Conservation (phyloP, 2,888 invertebrate genomes). For the Noctua comes region DNA sequence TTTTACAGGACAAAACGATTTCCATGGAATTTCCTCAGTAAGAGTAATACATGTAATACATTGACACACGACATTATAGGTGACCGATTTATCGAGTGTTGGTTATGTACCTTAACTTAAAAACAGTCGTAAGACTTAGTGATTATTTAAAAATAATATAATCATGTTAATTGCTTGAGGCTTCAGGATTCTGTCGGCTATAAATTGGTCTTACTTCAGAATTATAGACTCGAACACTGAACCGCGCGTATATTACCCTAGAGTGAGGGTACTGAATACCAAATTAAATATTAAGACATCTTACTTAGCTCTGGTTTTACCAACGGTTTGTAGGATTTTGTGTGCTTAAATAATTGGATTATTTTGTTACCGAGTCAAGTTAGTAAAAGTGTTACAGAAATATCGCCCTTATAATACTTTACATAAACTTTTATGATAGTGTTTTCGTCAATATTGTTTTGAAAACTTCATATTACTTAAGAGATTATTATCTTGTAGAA, state of each 20-base stretch:
- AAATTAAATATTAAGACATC: conserved; percentile 43
- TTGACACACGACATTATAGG: not conserved
- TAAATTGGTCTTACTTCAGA: conserved; percentile 59
- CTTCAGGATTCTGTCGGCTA: conserved; percentile 25
- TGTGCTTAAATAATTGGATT: not conserved
- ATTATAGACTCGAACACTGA: conserved; percentile 48
- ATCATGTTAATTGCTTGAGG: conserved; percentile 43
- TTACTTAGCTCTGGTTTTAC: conserved; percentile 6
- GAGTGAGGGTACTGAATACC: conserved; percentile 30
- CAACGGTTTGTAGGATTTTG: not conserved
- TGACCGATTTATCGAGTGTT: not conserved
- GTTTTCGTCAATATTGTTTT: not conserved
- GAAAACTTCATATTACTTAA: not conserved
- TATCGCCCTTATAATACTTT: not conserved
- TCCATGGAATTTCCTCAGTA: not conserved
- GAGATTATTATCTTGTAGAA: not conserved
- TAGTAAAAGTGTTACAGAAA: not conserved
- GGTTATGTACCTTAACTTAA: not conserved
- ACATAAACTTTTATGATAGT: not conserved
- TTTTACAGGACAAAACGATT: not conserved
- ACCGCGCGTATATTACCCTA: conserved; percentile 29
- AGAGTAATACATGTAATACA: no score
- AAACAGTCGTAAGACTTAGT: conserved; percentile 3
- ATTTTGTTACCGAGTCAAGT: not conserved
- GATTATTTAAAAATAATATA: conserved; percentile 53